A percentile compares a stretch with the other conserved stretches of the same genome.
Evolutionary conservation across 2,888 invertebrate genomes (phyloP).

Genomic region (Lycaena phlaeas): DNA sequence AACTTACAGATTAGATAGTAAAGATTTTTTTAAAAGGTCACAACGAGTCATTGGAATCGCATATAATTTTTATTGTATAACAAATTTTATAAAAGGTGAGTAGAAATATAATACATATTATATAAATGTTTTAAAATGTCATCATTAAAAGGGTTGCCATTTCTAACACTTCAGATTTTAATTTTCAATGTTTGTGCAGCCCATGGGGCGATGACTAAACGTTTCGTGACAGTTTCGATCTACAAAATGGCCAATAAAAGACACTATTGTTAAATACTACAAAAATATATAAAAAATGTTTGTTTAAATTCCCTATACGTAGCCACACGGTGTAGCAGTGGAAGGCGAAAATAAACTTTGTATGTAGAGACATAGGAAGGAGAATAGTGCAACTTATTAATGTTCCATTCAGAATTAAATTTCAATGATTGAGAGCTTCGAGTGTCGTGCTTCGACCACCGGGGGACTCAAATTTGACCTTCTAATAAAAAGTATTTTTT

Average conservation of each 20-base stretch:
- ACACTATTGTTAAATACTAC: conserved; percentile 47
- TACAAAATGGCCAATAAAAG: conserved; percentile 63
- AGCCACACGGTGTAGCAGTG: background rate
- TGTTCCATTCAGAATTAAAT: conserved; percentile 5
- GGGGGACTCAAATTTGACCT: conserved; percentile 1
- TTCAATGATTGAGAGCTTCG: conserved; percentile 6
- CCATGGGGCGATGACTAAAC: conserved; percentile 49
- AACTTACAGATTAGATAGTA: too few relatives aligned
- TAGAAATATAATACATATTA: too few relatives aligned
- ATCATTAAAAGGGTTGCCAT: background rate
- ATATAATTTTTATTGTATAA: too few relatives aligned
- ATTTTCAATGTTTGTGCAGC: conserved; percentile 56
- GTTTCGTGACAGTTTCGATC: conserved; percentile 55
- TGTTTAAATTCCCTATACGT: conserved; percentile 30
- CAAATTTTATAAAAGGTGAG: too few relatives aligned
- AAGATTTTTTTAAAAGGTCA: too few relatives aligned
- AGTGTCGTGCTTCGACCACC: conserved; percentile 3
- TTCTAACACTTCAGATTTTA: conserved; percentile 16
- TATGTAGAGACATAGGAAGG: background rate
- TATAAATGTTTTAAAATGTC: too few relatives aligned
- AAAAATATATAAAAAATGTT: conserved; percentile 38
- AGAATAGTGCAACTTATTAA: background rate
- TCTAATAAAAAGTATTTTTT: background rate
- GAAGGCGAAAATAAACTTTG: conserved; percentile 20
- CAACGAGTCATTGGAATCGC: too few relatives aligned